A percentile compares a stretch with the other conserved stretches of the same genome.
Conservation (phyloP, 2,113 vertebrate species). For the Callipepla squamata region DNA sequence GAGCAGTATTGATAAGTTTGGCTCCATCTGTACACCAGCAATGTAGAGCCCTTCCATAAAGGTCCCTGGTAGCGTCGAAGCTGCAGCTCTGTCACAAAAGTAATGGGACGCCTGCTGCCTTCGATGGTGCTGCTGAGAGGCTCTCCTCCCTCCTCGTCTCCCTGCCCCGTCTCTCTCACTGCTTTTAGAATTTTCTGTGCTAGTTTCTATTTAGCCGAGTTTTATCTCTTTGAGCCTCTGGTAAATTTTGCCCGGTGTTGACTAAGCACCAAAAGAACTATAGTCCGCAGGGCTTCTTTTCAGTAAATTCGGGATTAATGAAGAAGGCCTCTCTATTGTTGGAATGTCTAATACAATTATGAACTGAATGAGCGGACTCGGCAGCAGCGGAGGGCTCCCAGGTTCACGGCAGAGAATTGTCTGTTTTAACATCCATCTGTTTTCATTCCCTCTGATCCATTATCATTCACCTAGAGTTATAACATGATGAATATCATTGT, state of each 20-base stretch:
- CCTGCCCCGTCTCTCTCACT: neutral
- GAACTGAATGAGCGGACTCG: slow-evolving; percentile 58
- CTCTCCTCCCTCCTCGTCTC: neutral
- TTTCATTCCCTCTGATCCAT: slow-evolving; percentile 74
- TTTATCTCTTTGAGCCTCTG: neutral
- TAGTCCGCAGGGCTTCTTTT: slow-evolving; percentile 60
- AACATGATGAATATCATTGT: slow-evolving; percentile 74
- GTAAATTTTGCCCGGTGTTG: slow-evolving; percentile 52
- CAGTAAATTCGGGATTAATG: slow-evolving; percentile 72
- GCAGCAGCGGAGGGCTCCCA: slow-evolving; percentile 56
- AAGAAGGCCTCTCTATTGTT: slow-evolving; percentile 68
- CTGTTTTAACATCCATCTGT: slow-evolving; percentile 75
- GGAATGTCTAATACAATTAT: slow-evolving; percentile 73
- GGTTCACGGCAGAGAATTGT: slow-evolving; percentile 60
- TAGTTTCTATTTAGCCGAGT: neutral
- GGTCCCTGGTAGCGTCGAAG: neutral
- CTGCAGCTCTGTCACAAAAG: neutral
- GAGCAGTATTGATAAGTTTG: rapidly evolving
- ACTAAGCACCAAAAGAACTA: slow-evolving; percentile 15
- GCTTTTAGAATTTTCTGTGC: neutral
- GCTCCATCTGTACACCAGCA: rapidly evolving
- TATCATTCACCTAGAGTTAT: slow-evolving; percentile 73
- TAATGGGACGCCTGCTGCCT: rapidly evolving
- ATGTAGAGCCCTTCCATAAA: neutral
- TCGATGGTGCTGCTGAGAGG: neutral